These are phyloP conservation scores for Harpalus rufipes DNA, from an alignment of 2,888 invertebrate genomes.

Conservation along the genomic window DNA sequence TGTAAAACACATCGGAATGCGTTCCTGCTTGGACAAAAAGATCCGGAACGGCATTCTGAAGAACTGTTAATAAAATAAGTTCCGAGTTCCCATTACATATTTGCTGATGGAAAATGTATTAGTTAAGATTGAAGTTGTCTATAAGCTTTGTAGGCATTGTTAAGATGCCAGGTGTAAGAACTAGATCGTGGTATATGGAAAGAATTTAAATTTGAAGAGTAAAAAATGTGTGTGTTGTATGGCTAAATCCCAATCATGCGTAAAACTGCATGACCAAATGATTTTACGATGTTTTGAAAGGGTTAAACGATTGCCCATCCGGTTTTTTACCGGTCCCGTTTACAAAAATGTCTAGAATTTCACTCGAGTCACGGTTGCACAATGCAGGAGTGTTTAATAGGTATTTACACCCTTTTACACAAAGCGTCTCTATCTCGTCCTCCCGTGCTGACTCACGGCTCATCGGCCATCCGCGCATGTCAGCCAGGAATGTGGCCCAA, in stretches of 20 bases:
- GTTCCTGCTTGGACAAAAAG: too few species aligned
- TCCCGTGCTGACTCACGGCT: constrained; percentile 72
- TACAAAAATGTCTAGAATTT: constrained; percentile 64
- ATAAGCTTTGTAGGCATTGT: constrained; percentile 6
- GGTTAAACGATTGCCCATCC: constrained; percentile 65
- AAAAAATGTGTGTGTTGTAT: constrained; percentile 48
- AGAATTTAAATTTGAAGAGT: constrained; percentile 13
- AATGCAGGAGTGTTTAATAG: constrained; percentile 72
- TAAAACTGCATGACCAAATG: constrained; percentile 66
- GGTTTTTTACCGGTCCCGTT: constrained; percentile 56
- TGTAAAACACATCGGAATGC: too few species aligned
- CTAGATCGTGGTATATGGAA: constrained; percentile 39
- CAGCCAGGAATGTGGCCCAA: constrained; percentile 75
- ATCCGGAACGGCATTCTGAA: too few species aligned
- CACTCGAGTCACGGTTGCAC: constrained; percentile 64
- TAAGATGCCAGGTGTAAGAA: constrained; percentile 20
- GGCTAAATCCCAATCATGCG: constrained; percentile 32
- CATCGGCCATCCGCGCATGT: constrained; percentile 71
- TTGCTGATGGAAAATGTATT: too few species aligned
- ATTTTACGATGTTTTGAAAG: constrained; percentile 65
- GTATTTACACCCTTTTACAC: constrained; percentile 76
- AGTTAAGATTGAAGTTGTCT: background rate
- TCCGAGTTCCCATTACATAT: too few species aligned
- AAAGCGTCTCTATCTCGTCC: constrained; percentile 74
- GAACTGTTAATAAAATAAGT: too few species aligned